Evolutionary conservation across 1,140 invertebrate genomes (phyloP), one percentile per base, ranked within the genome.

Genomic region (Chymomyza costata): DNA sequence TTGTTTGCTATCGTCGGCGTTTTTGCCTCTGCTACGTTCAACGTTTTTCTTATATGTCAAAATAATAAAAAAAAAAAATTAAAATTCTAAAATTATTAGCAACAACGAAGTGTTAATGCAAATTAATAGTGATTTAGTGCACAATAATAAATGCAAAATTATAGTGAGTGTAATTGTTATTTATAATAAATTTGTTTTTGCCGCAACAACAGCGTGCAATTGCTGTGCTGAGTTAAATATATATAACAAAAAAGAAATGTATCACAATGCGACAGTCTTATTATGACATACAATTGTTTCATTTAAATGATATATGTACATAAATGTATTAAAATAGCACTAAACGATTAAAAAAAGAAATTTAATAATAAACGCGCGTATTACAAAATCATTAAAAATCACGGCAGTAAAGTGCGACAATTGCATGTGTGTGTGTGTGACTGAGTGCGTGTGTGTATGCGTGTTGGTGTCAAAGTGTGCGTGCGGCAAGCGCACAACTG

Each of bases 361-460:
- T 58, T 74, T 41, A 71, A 52, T 40, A 64, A 64, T 62, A 57
- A 67, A 80, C 73, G 73, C 71, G 71, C 71, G 73, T 76, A 76
- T 76, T 80, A 78, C 66, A 71, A 78, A 78, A 78, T 80, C 73
- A 78, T 78, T 51, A 71, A 57, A 80, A 78, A 78, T 80, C 71
- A 71, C 73, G 57, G 66, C 69, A 71, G 80, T 80, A 63, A 73
- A 78, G 73, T 78, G 73, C 73, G 73, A 67, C 53, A 65, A 68
- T 48, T 66, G 57, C 57, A 30, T 41, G 39, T 50, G 45, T 62
- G 44, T 65, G 41, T 14, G 45, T 48, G 41, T 41, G 19, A 17
- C 2, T 16, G 8, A 5, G 21, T 8, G 31, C 47, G 61, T 15
- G 43, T 13, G n/a, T 55, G 56, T 38, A 39, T 50, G 32, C 40